A percentile compares a stretch with the other conserved stretches of the same genome.
Conservation (phyloP, 1,140 invertebrate species). For the Acromyrmex charruanus region DNA sequence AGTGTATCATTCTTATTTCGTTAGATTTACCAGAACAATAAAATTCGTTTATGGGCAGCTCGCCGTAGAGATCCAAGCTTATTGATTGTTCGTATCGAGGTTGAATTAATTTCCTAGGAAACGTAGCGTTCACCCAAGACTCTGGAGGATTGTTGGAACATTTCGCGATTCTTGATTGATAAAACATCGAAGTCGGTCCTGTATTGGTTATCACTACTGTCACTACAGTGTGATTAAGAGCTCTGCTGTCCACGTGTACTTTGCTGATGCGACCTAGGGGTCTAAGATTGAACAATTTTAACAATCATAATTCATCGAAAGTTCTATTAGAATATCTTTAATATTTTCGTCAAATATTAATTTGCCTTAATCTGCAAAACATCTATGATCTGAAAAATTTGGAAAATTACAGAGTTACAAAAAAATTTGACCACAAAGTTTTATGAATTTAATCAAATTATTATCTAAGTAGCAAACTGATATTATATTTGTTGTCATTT, state of each 20-base stretch:
- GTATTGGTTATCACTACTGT: constrained; percentile 84
- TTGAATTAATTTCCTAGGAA: constrained; percentile 79
- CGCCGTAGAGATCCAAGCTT: constrained; percentile 80
- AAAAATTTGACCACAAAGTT: no score
- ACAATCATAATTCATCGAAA: not conserved
- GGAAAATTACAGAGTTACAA: not conserved
- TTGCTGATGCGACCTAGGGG: constrained; percentile 83
- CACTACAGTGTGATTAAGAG: constrained; percentile 80
- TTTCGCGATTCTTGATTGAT: constrained; percentile 81
- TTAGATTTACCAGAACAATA: constrained; percentile 79
- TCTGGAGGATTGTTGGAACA: constrained; percentile 84
- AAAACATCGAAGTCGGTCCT: constrained; percentile 80
- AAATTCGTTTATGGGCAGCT: constrained; percentile 80
- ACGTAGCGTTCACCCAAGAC: constrained; percentile 81
- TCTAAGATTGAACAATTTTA: constrained; percentile 57
- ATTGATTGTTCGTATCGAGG: constrained; percentile 84
- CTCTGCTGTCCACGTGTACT: constrained; percentile 83
- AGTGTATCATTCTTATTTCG: not conserved
- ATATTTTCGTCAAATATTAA: not conserved
- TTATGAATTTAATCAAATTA: no score
- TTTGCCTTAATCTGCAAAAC: not conserved
- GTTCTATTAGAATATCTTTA: not conserved
- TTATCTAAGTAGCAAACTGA: no score
- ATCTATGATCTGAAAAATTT: not conserved
- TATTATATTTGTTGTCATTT: no score